Conservation (phyloP, 2,797 vertebrate genomes). For the Platyrinchus mystaceus region DNA sequence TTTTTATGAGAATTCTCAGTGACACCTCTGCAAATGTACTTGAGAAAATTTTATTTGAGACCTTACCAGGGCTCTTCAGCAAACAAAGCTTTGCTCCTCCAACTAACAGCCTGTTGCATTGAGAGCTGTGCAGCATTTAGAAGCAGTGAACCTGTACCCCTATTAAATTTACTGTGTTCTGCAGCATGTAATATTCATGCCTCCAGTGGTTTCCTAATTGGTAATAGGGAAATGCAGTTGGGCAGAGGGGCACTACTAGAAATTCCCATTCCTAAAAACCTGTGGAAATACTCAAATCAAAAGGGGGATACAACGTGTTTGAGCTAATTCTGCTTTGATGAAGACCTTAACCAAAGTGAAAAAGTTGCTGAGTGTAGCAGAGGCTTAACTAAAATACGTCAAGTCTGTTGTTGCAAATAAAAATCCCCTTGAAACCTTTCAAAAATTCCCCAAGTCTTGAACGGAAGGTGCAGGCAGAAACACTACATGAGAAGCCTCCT, state of each 20-base stretch:
- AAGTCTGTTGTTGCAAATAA: background rate
- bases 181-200: background rate
- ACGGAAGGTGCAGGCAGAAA: background rate
- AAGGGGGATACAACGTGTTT: background rate
- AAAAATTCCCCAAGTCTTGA: background rate
- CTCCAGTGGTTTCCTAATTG: background rate
- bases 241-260: background rate
- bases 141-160: background rate
- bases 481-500: background rate
- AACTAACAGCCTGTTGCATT: background rate
- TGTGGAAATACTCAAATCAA: background rate
- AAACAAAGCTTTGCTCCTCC: background rate
- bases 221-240: fast-evolving
- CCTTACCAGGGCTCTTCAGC: background rate
- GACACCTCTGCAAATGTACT: background rate
- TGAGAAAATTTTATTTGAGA: background rate
- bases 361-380: background rate
- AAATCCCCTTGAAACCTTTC: background rate
- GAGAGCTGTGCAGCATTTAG: background rate
- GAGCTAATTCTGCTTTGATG: background rate
- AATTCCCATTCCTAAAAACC: background rate
- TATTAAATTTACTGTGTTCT: background rate
- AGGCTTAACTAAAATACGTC: background rate
- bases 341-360: background rate
- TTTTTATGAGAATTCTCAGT: background rate